These are phyloP conservation scores for Hermodice carunculata DNA, from an alignment of 2,888 invertebrate species.

Conservation along the genomic window DNA sequence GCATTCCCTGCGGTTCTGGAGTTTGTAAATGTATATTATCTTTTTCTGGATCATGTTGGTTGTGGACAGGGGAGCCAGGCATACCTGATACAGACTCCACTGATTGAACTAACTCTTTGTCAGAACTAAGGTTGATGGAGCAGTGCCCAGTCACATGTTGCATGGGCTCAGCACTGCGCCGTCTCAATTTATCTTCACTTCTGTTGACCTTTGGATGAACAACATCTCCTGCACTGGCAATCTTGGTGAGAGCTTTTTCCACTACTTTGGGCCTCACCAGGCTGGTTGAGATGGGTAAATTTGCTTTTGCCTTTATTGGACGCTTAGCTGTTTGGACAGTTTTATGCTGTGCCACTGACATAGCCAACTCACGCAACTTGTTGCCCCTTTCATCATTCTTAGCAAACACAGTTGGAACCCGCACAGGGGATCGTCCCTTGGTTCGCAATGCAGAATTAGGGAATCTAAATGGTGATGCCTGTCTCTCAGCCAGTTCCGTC, in stretches of 20 bases:
- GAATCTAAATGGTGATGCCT: constrained; percentile 51
- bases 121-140: constrained; percentile 4
- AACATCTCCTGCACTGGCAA: not conserved
- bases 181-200: not conserved
- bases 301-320: constrained; percentile 24
- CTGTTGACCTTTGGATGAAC: not conserved
- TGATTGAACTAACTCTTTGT: not conserved
- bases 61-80: not conserved
- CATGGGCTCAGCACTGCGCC: not conserved
- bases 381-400: constrained; percentile 41
- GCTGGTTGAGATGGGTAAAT: constrained; percentile 53
- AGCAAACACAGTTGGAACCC: constrained; percentile 57
- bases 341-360: constrained; percentile 4
- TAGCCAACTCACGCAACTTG: constrained; percentile 35
- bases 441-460: constrained; percentile 41
- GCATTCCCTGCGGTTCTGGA: not conserved
- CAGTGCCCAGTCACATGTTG: not conserved
- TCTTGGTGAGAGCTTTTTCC: constrained; percentile 8
- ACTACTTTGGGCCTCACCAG: constrained; percentile 43
- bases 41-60: not conserved
- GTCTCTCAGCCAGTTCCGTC: constrained; percentile 39
- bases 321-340: not conserved
- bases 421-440: constrained; percentile 48
- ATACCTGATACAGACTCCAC: not conserved
- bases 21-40: not conserved